These are phyloP conservation scores for Otolemur crassicaudatus DNA, from an alignment of 2,797 vertebrate species.

Conservation along the genomic window DNA sequence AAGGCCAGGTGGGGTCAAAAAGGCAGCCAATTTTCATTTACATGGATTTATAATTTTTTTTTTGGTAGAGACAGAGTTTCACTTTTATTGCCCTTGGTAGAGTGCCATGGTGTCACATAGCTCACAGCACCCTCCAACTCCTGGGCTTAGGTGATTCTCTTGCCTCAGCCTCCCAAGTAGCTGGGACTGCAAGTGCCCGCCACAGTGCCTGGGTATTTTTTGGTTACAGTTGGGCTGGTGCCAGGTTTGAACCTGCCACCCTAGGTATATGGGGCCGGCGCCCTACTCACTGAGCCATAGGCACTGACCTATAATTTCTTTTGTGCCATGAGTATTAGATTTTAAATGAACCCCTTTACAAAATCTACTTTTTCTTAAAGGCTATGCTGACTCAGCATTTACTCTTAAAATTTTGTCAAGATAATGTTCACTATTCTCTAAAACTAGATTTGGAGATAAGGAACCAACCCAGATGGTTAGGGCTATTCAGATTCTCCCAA, in stretches of 20 bases:
- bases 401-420: constrained; percentile 65
- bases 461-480: constrained; percentile 69
- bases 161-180: too few species aligned
- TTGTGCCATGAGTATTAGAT: constrained; percentile 65
- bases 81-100: too few species aligned
- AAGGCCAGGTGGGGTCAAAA: background rate
- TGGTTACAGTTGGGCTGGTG: too few species aligned
- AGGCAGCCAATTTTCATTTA: constrained; percentile 22
- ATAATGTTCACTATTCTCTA: constrained; percentile 74
- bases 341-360: constrained; percentile 67
- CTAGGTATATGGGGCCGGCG: too few species aligned
- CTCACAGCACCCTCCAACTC: too few species aligned
- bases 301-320: constrained; percentile 4
- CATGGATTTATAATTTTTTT: constrained; percentile 39
- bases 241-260: too few species aligned
- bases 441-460: constrained; percentile 75
- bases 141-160: too few species aligned
- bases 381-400: constrained; percentile 57
- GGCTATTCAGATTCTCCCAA: constrained; percentile 54
- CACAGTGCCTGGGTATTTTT: too few species aligned
- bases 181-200: too few species aligned
- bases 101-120: too few species aligned
- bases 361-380: constrained; percentile 74
- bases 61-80: too few species aligned
- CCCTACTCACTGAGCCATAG: too few species aligned